Evolutionary conservation across 2,888 invertebrate species (phyloP).

Genomic region (Lasiommata megera): DNA sequence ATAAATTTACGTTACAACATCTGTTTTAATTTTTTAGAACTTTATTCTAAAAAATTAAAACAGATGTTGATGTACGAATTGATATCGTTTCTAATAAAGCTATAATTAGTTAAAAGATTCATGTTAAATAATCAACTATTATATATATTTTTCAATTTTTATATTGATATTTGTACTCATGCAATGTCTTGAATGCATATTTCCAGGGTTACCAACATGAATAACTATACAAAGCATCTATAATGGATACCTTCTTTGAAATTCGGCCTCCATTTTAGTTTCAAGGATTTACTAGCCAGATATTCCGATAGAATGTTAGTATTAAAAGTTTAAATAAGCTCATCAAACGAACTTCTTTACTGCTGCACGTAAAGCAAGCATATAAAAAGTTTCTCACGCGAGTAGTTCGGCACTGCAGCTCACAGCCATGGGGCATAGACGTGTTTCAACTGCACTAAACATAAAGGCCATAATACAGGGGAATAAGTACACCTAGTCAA

Average conservation of each 20-base stretch:
- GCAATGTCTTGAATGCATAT: background rate
- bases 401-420: constrained; percentile 17
- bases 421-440: constrained; percentile 17
- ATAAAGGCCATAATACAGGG: constrained; percentile 23
- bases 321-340: constrained; percentile 32
- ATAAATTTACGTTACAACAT: no score
- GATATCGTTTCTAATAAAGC: no score
- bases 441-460: constrained; percentile 25
- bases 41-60: no score
- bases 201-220: background rate
- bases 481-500: constrained; percentile 7
- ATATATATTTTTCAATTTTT: no score
- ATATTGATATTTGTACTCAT: no score
- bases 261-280: constrained; percentile 7
- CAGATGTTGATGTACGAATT: no score
- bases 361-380: constrained; percentile 34
- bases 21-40: no score
- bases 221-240: background rate
- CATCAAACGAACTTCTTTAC: constrained; percentile 32
- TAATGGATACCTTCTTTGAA: background rate
- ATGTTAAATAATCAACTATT: no score
- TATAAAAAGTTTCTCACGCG: constrained; percentile 32
- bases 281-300: constrained; percentile 18
- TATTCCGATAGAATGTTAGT: constrained; percentile 16
- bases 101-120: no score